Conservation (phyloP, 2,888 invertebrate genomes). For the Agrotis clavis region DNA sequence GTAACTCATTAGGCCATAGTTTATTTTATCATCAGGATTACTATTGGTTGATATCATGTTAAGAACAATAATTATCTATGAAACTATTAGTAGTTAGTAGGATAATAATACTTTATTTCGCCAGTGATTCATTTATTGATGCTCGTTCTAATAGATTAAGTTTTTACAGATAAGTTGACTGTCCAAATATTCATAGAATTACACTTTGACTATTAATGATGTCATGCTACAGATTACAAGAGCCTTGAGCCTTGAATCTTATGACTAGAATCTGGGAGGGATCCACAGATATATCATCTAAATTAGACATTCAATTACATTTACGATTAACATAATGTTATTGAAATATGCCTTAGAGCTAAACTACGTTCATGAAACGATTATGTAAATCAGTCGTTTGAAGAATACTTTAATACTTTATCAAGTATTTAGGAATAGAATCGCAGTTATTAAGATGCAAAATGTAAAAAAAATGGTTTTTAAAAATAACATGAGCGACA, state of each 20-base stretch:
- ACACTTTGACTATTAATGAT: slow-evolving; percentile 23
- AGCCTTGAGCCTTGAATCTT: slow-evolving; percentile 48
- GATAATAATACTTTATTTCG: neutral
- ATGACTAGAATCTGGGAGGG: slow-evolving; percentile 35
- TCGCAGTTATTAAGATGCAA: slow-evolving; percentile 36
- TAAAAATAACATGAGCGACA: slow-evolving; percentile 24
- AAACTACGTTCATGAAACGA: slow-evolving; percentile 79
- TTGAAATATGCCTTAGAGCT: slow-evolving; percentile 76
- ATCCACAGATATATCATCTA: slow-evolving; percentile 48
- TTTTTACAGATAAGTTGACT: neutral
- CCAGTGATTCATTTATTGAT: neutral
- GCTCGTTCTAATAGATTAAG: too few relatives aligned
- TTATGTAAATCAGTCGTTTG: slow-evolving; percentile 87
- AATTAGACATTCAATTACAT: slow-evolving; percentile 66
- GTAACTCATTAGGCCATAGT: neutral
- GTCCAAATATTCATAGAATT: neutral
- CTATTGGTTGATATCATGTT: neutral
- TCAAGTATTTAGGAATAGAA: slow-evolving; percentile 62
- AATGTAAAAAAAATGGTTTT: slow-evolving; percentile 30
- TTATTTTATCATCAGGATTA: neutral
- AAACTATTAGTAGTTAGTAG: too few relatives aligned
- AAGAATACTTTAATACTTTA: slow-evolving; percentile 77
- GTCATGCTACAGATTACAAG: slow-evolving; percentile 36
- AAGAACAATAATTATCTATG: too few relatives aligned
- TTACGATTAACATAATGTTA: slow-evolving; percentile 69